Conservation (phyloP, 2,797 vertebrate genomes). For the Amblyraja radiata region DNA sequence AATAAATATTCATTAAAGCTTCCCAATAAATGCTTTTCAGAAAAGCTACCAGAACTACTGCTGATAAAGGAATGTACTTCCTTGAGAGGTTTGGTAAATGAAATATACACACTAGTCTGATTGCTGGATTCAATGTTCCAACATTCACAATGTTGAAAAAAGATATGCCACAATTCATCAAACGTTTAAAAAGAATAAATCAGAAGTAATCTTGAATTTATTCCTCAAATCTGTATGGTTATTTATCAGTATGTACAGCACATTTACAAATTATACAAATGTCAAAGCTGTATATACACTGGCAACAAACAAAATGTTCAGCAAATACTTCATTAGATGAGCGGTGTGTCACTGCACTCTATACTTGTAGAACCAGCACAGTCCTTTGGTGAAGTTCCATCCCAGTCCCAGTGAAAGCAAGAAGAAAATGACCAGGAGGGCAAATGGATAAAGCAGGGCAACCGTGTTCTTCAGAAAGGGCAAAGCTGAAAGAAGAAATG, state of each 20-base stretch:
- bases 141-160: background rate
- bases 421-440: constrained; percentile 75
- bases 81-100: constrained; percentile 8
- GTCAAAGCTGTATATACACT: constrained; percentile 35
- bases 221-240: background rate
- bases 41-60: background rate
- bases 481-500: constrained; percentile 62
- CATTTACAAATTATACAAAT: constrained; percentile 65
- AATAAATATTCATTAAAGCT: background rate
- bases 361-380: constrained; percentile 90
- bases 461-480: constrained; percentile 92
- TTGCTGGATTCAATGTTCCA: background rate
- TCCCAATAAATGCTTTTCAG: background rate
- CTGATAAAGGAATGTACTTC: constrained; percentile 24
- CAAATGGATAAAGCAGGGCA: constrained; percentile 86
- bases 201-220: background rate
- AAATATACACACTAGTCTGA: constrained; percentile 17
- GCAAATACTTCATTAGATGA: background rate
- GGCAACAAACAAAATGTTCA: constrained; percentile 37
- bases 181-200: constrained; percentile 28
- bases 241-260: constrained; percentile 57
- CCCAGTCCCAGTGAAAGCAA: constrained; percentile 80
- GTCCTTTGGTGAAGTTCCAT: constrained; percentile 88
- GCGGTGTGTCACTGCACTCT: constrained; percentile 68
- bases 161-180: constrained; percentile 15